These are phyloP conservation scores for Rhagologus leucostigma DNA, from an alignment of 2,113 vertebrate genomes.

Conservation along the genomic window DNA sequence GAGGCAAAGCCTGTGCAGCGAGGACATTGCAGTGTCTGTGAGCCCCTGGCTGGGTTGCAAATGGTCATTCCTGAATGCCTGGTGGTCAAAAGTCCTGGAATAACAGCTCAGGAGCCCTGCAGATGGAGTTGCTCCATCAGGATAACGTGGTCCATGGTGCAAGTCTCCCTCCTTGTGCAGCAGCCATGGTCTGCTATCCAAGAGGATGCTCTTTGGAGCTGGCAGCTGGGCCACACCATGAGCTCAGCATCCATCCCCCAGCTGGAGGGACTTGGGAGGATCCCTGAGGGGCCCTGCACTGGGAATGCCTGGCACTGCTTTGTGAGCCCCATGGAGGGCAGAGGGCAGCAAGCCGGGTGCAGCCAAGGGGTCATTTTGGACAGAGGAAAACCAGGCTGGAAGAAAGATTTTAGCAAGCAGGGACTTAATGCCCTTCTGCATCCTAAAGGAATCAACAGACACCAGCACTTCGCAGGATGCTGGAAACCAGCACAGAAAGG, in stretches of 20 bases:
- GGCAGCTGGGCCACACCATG: neutral
- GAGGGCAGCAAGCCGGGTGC: neutral
- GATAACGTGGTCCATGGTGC: neutral
- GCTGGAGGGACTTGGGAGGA: neutral
- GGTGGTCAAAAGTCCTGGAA: neutral
- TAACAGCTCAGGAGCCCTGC: neutral
- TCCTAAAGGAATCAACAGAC: neutral
- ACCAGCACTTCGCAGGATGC: neutral
- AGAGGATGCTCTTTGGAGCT: neutral
- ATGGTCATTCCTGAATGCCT: neutral
- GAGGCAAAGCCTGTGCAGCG: neutral
- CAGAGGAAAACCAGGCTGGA: neutral
- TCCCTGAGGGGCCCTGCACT: neutral
- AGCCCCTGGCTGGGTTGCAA: neutral
- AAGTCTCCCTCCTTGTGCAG: neutral
- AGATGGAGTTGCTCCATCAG: neutral
- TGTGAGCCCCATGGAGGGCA: neutral
- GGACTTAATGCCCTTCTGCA: neutral
- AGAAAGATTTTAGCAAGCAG: neutral
- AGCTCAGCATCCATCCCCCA: neutral
- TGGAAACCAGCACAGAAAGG: neutral
- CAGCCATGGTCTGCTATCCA: neutral
- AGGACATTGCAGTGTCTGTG: neutral
- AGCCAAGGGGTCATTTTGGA: neutral
- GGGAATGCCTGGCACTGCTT: neutral